Base-by-base conservation (phyloP, 2,113 vertebrate genomes). In the Pollimyrus isidori region DNA sequence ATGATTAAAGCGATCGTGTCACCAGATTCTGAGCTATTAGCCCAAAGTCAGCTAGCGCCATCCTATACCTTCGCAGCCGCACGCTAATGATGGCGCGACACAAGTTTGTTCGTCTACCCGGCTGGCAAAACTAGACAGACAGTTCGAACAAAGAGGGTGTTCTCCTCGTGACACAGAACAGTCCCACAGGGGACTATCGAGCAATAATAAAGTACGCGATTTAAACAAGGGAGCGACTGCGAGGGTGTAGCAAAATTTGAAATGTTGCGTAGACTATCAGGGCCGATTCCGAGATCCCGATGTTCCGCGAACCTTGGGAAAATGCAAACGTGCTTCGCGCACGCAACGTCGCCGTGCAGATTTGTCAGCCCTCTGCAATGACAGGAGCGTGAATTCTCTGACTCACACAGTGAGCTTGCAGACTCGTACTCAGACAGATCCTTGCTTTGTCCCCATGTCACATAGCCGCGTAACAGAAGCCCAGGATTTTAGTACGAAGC, bases 1-100 rank as follows among this genome's bases (percentile, higher is more conserved):
- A 90, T 87, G 89, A 92, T 92, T 91, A 91, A 86, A 89, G 91
- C 91, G 92, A 90, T 87, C 35, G 62, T 4, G 62, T 65, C 88
- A 90, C 91, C 86, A 73, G 76, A 83, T 83, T 89, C 87, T 89
- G 80, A 90, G 90, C 76, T 84, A 91, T 90, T 91, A 89, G 23
- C 49, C 52, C 49, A 62, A 80, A 91, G 88, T 91, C 90, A 89
- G 90, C 21, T 85, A 87, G 90, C 86, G 85, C 46, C 76, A 50
- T 88, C 91, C 76, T 89, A 65, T 48, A 85, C 73, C 90, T 50
- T 52, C 49, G 48, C 42, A 86, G 26, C 48, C 65, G 42, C 89
- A 69, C 35, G 19, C 56, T 26, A 23, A 90, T 35, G 42, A 58
- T 11, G 35, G 73, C 7, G 21, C 52, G 7, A 73, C 17, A 26